Percentiles rank a stretch among this genome's conserved stretches.
These are phyloP conservation scores for Myzus persicae DNA, from an alignment of 1,140 invertebrate genomes.

Conservation along the genomic window DNA sequence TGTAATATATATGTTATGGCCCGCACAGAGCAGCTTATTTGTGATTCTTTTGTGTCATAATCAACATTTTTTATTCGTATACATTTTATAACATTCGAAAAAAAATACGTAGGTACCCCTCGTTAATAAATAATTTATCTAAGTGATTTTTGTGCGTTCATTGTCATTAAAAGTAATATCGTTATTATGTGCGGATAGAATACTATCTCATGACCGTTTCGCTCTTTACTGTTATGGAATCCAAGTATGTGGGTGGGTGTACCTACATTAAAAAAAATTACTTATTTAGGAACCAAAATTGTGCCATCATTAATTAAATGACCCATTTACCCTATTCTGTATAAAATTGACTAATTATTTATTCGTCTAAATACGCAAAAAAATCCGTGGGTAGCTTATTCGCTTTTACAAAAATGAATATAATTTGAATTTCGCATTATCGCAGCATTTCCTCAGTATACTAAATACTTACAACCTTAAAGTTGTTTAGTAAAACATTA, in stretches of 20 bases:
- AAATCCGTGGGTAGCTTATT: background rate
- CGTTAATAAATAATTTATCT: background rate
- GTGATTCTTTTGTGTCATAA: background rate
- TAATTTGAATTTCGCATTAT: background rate
- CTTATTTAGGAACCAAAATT: background rate
- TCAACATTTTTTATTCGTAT: conserved; percentile 2
- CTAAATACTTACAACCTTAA: background rate
- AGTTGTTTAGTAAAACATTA: background rate
- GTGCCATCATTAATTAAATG: background rate
- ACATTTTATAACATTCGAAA: background rate
- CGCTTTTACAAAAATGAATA: background rate
- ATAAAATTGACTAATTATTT: background rate
- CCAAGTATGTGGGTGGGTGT: background rate
- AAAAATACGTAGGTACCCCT: background rate
- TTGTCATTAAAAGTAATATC: background rate
- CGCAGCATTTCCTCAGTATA: background rate
- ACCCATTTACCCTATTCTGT: background rate
- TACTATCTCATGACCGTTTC: background rate
- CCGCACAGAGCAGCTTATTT: background rate
- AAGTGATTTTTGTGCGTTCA: background rate
- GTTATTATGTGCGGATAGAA: conserved; percentile 7
- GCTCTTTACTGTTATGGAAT: background rate
- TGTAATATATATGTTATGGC: conserved; percentile 10
- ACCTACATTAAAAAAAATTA: conserved; percentile 10
- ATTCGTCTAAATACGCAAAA: background rate